phyloP scores from a whole-genome alignment of 1,140 invertebrate genomes.

The Lasioglossum baleicum region DNA sequence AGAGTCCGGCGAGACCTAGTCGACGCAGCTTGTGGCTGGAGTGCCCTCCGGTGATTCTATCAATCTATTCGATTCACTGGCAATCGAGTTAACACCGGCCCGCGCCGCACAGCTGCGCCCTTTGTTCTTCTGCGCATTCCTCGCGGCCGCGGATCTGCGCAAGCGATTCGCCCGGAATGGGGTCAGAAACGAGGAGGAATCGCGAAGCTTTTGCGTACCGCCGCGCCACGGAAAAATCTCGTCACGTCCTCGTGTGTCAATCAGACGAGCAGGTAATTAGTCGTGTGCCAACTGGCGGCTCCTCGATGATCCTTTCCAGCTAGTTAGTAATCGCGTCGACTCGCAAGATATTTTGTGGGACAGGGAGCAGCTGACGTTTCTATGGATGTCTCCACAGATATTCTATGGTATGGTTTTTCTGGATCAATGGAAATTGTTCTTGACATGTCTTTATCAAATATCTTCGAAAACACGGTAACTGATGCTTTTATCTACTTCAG shows the following conservation, averaged over 20 bases:
- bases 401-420: too few relatives aligned
- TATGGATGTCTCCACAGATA: too few relatives aligned
- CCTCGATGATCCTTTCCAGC: neutral
- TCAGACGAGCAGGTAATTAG: slow-evolving; percentile 6
- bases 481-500: too few relatives aligned
- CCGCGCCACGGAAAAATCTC: slow-evolving; percentile 21
- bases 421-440: too few relatives aligned
- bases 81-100: slow-evolving; percentile 39
- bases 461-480: too few relatives aligned
- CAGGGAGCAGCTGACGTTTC: too few relatives aligned
- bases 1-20: too few relatives aligned
- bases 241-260: slow-evolving; percentile 32
- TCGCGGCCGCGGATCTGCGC: slow-evolving; percentile 27
- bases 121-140: slow-evolving; percentile 46
- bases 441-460: too few relatives aligned
- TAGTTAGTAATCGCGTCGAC: neutral
- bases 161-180: slow-evolving; percentile 37
- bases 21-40: neutral
- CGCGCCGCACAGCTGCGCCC: slow-evolving; percentile 22
- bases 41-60: slow-evolving; percentile 12
- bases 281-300: neutral
- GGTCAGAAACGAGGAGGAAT: slow-evolving; percentile 41
- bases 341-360: too few relatives aligned
- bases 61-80: slow-evolving; percentile 32
- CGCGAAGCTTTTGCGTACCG: slow-evolving; percentile 18